Evolutionary conservation across 2,888 invertebrate genomes (phyloP).

Genomic region (Macrosoma leucophasiata): DNA sequence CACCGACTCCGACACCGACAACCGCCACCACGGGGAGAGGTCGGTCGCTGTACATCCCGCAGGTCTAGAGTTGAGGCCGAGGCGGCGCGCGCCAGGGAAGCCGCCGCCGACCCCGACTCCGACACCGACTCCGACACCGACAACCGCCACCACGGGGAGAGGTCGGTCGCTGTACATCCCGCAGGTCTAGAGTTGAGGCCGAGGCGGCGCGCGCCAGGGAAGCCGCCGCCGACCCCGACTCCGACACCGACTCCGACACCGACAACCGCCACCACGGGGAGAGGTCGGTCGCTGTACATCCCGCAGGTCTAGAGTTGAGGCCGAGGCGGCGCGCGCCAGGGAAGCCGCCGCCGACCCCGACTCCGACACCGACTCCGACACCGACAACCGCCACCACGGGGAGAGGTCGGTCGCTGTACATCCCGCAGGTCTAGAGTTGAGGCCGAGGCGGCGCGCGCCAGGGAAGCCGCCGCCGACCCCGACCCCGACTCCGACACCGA

Average conservation of each 20-base stretch:
- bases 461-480: too few species aligned
- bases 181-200: too few species aligned
- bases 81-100: slow-evolving; percentile 75
- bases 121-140: slow-evolving; percentile 68
- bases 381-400: slow-evolving; percentile 45
- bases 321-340: slow-evolving; percentile 77
- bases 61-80: too few species aligned
- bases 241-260: slow-evolving; percentile 79
- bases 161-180: too few species aligned
- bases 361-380: slow-evolving; percentile 78
- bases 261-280: slow-evolving; percentile 39
- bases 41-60: too few species aligned
- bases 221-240: slow-evolving; percentile 77
- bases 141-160: slow-evolving; percentile 44
- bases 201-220: slow-evolving; percentile 77
- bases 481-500: slow-evolving; percentile 79
- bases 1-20: slow-evolving; percentile 76
- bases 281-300: too few species aligned
- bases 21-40: slow-evolving; percentile 34
- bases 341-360: slow-evolving; percentile 75
- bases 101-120: slow-evolving; percentile 79
- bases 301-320: too few species aligned
- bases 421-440: too few species aligned
- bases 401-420: too few species aligned
- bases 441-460: too few species aligned